Percentiles rank a stretch among this genome's conserved stretches.
phyloP scores from a whole-genome alignment of 2,113 vertebrate genomes.

The Cyrtonyx montezumae region DNA sequence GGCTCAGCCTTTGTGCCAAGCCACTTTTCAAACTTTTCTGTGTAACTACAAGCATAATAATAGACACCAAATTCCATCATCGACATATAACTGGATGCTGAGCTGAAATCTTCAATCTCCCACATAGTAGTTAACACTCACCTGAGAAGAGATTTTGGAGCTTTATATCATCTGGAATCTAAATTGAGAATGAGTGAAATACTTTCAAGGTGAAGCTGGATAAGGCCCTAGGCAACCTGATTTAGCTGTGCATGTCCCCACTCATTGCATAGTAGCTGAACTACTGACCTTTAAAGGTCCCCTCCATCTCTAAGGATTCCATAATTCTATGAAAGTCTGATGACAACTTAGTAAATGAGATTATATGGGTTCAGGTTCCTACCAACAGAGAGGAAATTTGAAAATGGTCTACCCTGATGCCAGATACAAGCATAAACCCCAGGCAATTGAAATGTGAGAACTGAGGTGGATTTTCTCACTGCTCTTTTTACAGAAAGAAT shows the following conservation, averaged over 20 bases:
- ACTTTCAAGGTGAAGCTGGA: no score
- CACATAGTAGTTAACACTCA: neutral
- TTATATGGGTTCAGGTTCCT: neutral
- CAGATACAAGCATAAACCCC: neutral
- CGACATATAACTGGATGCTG: neutral
- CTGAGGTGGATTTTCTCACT: neutral
- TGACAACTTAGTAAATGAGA: neutral
- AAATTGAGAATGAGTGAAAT: neutral
- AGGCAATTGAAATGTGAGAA: neutral
- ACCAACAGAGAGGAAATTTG: neutral
- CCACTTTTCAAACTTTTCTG: neutral
- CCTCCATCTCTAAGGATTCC: no score
- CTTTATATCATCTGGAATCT: neutral
- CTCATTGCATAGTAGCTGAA: no score
- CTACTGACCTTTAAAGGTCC: no score
- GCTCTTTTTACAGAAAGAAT: neutral
- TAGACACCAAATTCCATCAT: neutral
- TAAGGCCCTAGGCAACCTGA: no score
- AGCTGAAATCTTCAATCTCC: neutral
- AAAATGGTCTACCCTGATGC: neutral
- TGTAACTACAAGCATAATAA: neutral
- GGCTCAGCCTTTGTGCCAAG: neutral
- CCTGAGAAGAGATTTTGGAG: neutral
- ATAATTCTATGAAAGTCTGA: neutral
- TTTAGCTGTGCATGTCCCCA: no score